Conservation (phyloP, 2,797 vertebrate genomes). For the Argyrosomus regius region DNA sequence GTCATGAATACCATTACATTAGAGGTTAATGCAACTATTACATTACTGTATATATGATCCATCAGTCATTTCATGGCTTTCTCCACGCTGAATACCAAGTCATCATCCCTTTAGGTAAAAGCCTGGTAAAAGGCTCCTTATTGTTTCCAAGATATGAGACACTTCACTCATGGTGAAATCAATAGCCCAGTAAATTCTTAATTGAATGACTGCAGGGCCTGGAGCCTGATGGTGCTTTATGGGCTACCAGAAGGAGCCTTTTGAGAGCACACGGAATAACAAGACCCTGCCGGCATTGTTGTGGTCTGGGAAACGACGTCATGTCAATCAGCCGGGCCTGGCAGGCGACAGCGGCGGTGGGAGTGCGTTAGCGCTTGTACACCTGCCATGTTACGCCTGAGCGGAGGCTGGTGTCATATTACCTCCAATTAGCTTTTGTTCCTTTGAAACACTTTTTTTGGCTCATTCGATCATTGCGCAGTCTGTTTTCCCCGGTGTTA, state of each 20-base stretch:
- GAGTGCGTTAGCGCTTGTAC: slow-evolving; percentile 38
- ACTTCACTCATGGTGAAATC: slow-evolving; percentile 70
- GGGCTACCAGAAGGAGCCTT: slow-evolving; percentile 66
- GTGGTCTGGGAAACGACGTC: slow-evolving; percentile 61
- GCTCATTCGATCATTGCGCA: slow-evolving; percentile 34
- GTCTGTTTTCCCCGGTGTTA: slow-evolving; percentile 20
- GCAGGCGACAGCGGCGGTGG: slow-evolving; percentile 40
- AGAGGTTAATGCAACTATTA: neutral
- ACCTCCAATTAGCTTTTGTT: slow-evolving; percentile 54
- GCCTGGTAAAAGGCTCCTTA: slow-evolving; percentile 56
- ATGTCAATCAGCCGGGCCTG: slow-evolving; percentile 59
- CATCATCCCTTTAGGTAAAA: slow-evolving; percentile 58
- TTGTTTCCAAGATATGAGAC: slow-evolving; percentile 72
- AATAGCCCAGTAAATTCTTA: slow-evolving; percentile 80
- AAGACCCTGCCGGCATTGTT: slow-evolving; percentile 66
- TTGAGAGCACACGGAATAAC: slow-evolving; percentile 58
- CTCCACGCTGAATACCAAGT: slow-evolving; percentile 33
- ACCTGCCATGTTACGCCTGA: slow-evolving; percentile 56
- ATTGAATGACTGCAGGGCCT: slow-evolving; percentile 79
- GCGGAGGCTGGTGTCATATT: slow-evolving; percentile 51
- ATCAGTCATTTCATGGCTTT: slow-evolving; percentile 37
- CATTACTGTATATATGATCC: neutral
- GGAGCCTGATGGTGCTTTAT: slow-evolving; percentile 69
- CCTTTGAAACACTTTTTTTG: slow-evolving; percentile 42
- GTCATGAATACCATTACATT: neutral